These are phyloP conservation scores for Gobio gobio DNA, from an alignment of 2,113 vertebrate genomes.

Conservation along the genomic window DNA sequence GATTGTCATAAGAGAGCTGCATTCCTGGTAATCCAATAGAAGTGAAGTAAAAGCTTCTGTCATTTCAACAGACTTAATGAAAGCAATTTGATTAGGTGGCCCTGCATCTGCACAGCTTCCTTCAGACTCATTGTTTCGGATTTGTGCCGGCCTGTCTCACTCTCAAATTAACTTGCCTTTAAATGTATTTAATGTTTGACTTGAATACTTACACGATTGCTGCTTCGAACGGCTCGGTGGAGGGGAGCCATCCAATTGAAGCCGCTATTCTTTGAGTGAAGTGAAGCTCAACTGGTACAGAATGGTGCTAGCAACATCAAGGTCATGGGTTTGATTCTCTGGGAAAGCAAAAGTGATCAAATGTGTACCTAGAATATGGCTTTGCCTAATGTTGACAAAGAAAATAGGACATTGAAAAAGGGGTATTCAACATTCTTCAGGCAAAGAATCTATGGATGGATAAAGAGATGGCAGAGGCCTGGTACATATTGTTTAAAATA, in stretches of 20 bases:
- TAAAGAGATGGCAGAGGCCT: too few species aligned
- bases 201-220: slow-evolving; percentile 30
- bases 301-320: not conserved
- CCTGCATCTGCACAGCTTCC: slow-evolving; percentile 48
- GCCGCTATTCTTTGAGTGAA: not conserved
- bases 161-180: slow-evolving; percentile 52
- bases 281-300: not conserved
- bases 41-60: slow-evolving; percentile 66
- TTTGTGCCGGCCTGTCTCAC: slow-evolving; percentile 61
- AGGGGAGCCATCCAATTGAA: slow-evolving; percentile 1
- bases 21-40: slow-evolving; percentile 67
- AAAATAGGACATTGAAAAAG: too few species aligned
- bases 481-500: too few species aligned
- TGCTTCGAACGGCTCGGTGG: not conserved
- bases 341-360: not conserved
- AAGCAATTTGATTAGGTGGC: slow-evolving; percentile 67
- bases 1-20: slow-evolving; percentile 68
- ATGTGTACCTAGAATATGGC: not conserved
- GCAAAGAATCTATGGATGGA: too few species aligned
- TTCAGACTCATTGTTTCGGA: slow-evolving; percentile 63
- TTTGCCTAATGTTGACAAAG: not conserved
- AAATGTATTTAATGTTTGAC: slow-evolving; percentile 55
- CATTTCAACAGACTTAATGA: slow-evolving; percentile 66
- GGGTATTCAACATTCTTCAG: too few species aligned
- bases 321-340: slow-evolving; percentile 5